Evolutionary conservation across 2,888 invertebrate genomes (phyloP), one percentile per base, ranked within the genome.

Genomic region (Halictus ligatus): DNA sequence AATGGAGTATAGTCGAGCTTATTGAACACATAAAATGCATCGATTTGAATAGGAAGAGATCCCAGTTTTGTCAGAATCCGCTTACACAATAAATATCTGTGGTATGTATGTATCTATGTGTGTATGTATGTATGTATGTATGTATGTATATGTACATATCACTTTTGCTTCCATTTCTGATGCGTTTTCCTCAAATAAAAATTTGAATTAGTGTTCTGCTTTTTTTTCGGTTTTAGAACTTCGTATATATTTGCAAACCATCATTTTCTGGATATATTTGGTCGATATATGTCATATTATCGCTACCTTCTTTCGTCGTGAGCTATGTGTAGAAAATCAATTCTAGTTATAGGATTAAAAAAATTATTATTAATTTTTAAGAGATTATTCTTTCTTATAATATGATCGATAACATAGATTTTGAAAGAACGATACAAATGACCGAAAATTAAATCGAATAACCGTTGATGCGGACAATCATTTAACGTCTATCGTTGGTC

Each of bases 11-110:
- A 87, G 86, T 76, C 83, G 64, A 86, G 74, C 69, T 83, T 60
- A 86, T 76, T 83, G 87, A 87, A 87, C 87, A 86, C 87, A 87
- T 78, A 76, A 86, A 83, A 86, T 81, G 77, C 80, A 50, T 80
- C 72, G 77, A 82, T 69, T 78, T 73, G 73, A 54, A 72, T 83
- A 80, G 46, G 69, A 87, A 76, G 46, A 77, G 81, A 81, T 81
- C 77, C 83, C 40, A 50, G 83, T 77, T 48, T 74, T 35, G 21
- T 67, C 77, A 69, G 35, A 86, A 71, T 79, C n/a, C 72, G 58
- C 10, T 84, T 78, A 69, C 21, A 75, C 8, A 77, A 71, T 71
- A 60, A 50, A 7, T 43, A 40, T 64, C 18, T 48, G 67, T 43
- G 15, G 15, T 69, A 60, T 77, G 46, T 48, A 54, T 15, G 15